Conservation (phyloP, 2,113 vertebrate species). For the Mesitornis unicolor region DNA sequence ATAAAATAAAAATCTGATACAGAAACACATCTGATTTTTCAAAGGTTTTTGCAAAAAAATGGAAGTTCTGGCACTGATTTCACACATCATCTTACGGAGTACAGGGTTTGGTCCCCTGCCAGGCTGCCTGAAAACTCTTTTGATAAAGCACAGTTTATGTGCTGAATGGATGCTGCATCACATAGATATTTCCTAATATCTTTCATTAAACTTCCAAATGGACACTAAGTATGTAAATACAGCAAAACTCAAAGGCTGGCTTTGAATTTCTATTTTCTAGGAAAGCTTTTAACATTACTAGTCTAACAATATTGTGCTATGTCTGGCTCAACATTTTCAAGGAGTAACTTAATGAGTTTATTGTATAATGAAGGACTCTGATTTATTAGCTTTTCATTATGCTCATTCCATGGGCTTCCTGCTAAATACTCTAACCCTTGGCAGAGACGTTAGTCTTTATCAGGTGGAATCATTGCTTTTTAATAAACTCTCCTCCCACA, state of each 20-base stretch:
- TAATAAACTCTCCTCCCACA: slow-evolving; percentile 66
- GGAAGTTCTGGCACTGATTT: slow-evolving; percentile 49
- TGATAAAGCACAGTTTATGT: not conserved
- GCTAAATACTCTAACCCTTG: slow-evolving; percentile 67
- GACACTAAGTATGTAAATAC: slow-evolving; percentile 36
- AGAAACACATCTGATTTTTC: slow-evolving; percentile 19
- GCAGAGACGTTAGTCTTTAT: slow-evolving; percentile 59
- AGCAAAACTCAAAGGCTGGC: slow-evolving; percentile 15
- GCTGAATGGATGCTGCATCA: slow-evolving; percentile 3
- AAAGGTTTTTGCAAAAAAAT: slow-evolving; percentile 7
- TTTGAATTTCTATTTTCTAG: slow-evolving; percentile 43
- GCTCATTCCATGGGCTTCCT: slow-evolving; percentile 61
- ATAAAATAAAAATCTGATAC: slow-evolving; percentile 1
- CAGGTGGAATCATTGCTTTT: slow-evolving; percentile 71
- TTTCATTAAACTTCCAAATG: slow-evolving; percentile 54
- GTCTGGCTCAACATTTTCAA: slow-evolving; percentile 27
- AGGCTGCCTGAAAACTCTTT: slow-evolving; percentile 14
- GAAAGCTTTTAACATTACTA: slow-evolving; percentile 38
- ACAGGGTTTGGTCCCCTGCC: slow-evolving; percentile 34
- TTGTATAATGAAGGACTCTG: slow-evolving; percentile 63
- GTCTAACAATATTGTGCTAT: not conserved
- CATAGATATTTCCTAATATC: slow-evolving; percentile 38
- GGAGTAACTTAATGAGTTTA: slow-evolving; percentile 60
- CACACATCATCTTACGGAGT: slow-evolving; percentile 40
- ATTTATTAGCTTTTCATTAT: slow-evolving; percentile 72